A percentile compares a stretch with the other conserved stretches of the same genome.
Evolutionary conservation across 2,888 invertebrate genomes (phyloP).

Genomic region (Hyppa rectilinea): DNA sequence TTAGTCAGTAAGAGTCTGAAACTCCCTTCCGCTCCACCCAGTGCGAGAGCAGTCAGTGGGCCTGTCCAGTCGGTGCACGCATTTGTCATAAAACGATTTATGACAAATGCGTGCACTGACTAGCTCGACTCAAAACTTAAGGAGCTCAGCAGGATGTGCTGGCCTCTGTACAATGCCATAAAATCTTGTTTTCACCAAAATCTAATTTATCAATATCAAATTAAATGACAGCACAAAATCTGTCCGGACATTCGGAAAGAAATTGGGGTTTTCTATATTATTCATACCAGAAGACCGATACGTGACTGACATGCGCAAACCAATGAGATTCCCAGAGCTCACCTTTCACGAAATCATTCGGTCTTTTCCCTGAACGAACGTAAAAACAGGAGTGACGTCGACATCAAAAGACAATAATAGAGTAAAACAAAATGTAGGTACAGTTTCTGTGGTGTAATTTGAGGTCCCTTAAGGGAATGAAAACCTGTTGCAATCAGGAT

Average conservation of each 20-base stretch:
- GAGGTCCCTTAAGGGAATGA: conserved; percentile 10
- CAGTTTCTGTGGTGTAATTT: conserved; percentile 37
- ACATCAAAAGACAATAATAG: conserved; percentile 43
- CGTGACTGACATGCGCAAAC: conserved; percentile 35
- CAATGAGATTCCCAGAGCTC: conserved; percentile 13
- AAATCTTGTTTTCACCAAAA: conserved; percentile 11
- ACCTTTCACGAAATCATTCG: conserved; percentile 28
- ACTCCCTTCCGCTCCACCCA: too few relatives aligned
- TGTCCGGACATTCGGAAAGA: conserved; percentile 23
- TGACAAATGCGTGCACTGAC: too few relatives aligned
- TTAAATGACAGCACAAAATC: conserved; percentile 23
- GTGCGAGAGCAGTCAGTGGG: too few relatives aligned
- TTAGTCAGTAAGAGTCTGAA: too few relatives aligned
- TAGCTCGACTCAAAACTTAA: too few relatives aligned
- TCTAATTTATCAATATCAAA: conserved; percentile 16
- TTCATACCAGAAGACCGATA: conserved; percentile 37
- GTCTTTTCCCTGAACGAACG: conserved; percentile 41
- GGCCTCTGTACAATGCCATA: too few relatives aligned
- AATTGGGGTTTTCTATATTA: conserved; percentile 29
- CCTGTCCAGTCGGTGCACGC: too few relatives aligned
- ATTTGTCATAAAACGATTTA: too few relatives aligned
- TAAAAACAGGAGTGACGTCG: conserved; percentile 24
- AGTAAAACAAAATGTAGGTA: conserved; percentile 29
- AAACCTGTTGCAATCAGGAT: conserved; percentile 51
- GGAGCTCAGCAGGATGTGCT: too few relatives aligned